Evolutionary conservation across 2,888 invertebrate genomes (phyloP).

Genomic region (Torymus auratus): DNA sequence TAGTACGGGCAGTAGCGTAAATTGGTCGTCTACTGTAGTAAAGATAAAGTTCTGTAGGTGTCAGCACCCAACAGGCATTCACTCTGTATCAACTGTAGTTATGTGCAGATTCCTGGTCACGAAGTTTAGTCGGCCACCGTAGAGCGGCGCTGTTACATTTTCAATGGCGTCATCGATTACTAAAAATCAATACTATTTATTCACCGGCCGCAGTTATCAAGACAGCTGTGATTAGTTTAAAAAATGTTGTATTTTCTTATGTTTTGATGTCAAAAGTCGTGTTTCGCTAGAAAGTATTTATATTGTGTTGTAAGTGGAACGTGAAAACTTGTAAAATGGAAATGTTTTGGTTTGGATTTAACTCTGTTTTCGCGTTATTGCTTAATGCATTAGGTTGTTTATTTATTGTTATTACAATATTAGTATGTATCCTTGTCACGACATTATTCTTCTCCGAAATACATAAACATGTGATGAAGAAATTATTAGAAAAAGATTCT

Average conservation of each 20-base stretch:
- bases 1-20: too few relatives aligned
- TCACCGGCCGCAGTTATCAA: not conserved
- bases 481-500: constrained; percentile 9
- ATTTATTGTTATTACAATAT: too few relatives aligned
- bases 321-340: not conserved
- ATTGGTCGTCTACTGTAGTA: not conserved
- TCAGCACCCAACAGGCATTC: constrained; percentile 7
- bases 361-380: constrained; percentile 25
- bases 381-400: too few relatives aligned
- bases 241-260: not conserved
- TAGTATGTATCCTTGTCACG: too few relatives aligned
- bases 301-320: not conserved
- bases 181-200: constrained; percentile 7
- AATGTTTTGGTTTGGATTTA: constrained; percentile 37
- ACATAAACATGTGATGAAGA: not conserved
- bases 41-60: constrained; percentile 4
- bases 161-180: constrained; percentile 1
- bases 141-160: not conserved
- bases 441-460: not conserved
- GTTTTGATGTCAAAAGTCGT: not conserved
- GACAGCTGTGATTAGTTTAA: not conserved
- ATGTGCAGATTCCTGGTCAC: too few relatives aligned
- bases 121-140: not conserved
- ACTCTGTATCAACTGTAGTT: too few relatives aligned
- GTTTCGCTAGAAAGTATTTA: not conserved